A percentile compares a stretch with the other conserved stretches of the same genome.
Conservation (phyloP, 1,140 invertebrate species). For the Rhizoglyphus robini region DNA sequence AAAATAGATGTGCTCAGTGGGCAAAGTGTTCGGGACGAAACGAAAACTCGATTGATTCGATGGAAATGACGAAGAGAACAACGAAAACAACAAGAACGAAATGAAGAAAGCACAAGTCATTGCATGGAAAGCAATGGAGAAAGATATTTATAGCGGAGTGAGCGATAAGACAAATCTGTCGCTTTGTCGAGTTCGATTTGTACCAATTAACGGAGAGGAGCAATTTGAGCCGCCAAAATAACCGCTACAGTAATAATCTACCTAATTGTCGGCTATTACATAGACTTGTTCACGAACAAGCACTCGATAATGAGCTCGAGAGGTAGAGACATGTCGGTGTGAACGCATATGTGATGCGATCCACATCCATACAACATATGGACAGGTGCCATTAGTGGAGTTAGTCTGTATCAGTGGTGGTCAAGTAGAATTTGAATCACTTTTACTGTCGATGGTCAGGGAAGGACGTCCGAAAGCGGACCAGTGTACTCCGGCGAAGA, state of each 20-base stretch:
- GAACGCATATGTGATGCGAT: no score
- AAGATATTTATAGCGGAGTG: constrained; percentile 3
- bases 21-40: background rate
- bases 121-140: background rate
- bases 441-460: no score
- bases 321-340: no score
- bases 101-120: background rate
- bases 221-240: background rate
- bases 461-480: no score
- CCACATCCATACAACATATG: no score
- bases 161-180: constrained; percentile 6
- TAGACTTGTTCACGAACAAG: no score
- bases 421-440: no score
- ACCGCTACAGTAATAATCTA: background rate
- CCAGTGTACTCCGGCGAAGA: no score
- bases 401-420: no score
- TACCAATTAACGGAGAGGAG: background rate
- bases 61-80: background rate
- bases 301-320: no score
- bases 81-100: background rate
- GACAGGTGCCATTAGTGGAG: no score
- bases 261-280: constrained; percentile 1
- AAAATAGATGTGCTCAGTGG: constrained; percentile 10
- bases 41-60: background rate
- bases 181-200: background rate